Evolutionary conservation across 2,113 vertebrate species (phyloP).

Genomic region (Corythoichthys haematopterus): DNA sequence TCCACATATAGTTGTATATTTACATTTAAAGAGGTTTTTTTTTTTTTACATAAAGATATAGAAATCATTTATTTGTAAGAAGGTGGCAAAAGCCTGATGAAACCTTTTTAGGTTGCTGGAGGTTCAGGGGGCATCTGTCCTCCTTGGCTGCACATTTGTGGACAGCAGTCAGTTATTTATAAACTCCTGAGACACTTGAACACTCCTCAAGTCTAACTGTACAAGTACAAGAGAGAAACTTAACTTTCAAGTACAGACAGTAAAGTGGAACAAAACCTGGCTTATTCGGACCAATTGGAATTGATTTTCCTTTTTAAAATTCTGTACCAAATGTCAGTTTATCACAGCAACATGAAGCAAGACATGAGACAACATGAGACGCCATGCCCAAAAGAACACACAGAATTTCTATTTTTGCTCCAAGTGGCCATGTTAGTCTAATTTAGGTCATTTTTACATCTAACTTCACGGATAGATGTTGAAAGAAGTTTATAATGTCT

Average conservation of each 20-base stretch:
- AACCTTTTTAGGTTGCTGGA: constrained; percentile 71
- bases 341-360: not conserved
- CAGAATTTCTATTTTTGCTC: too few species aligned
- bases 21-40: not conserved
- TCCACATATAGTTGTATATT: not conserved
- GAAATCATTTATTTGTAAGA: constrained; percentile 7
- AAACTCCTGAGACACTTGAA: constrained; percentile 47
- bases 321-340: not conserved
- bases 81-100: constrained; percentile 26
- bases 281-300: not conserved
- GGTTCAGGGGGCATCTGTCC: constrained; percentile 26
- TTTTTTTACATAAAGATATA: not conserved
- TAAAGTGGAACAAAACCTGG: not conserved
- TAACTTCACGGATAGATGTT: too few species aligned
- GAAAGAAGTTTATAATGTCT: too few species aligned
- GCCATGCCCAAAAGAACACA: too few species aligned
- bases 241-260: constrained; percentile 9
- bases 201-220: constrained; percentile 51
- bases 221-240: constrained; percentile 39
- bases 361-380: too few species aligned
- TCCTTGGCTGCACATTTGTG: constrained; percentile 55
- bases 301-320: not conserved
- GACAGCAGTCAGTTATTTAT: constrained; percentile 67
- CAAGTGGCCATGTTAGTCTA: too few species aligned
- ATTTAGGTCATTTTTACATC: too few species aligned